Evolutionary conservation across 2,797 vertebrate species (phyloP).

Genomic region (Tapirus indicus): DNA sequence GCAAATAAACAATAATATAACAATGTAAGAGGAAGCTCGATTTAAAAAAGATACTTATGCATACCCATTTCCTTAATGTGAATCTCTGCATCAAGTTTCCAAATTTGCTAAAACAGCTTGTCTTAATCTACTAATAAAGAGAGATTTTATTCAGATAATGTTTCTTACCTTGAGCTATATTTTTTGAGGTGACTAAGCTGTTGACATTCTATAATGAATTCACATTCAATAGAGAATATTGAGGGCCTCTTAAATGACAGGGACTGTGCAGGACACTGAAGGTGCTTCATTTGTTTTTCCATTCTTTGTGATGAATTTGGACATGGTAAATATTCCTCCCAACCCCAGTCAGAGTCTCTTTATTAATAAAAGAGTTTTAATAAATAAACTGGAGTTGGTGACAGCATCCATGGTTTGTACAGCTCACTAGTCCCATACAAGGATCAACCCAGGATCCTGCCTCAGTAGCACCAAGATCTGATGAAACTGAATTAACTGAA

Average conservation of each 20-base stretch:
- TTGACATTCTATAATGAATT: neutral
- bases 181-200: neutral
- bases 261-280: neutral
- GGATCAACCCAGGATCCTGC: neutral
- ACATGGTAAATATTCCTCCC: neutral
- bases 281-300: neutral
- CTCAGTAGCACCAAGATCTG: neutral
- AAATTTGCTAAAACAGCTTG: neutral
- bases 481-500: neutral
- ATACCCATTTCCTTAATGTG: neutral
- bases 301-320: conserved; percentile 5
- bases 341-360: neutral
- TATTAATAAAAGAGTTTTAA: neutral
- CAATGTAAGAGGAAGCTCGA: neutral
- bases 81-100: neutral
- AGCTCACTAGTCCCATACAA: neutral
- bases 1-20: neutral
- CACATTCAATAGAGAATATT: neutral
- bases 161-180: neutral
- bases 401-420: neutral
- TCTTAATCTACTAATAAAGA: neutral
- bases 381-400: neutral
- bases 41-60: neutral
- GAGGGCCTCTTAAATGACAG: neutral
- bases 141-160: neutral